Percentiles rank a stretch among this genome's conserved stretches.
Conservation (phyloP, 37 sponge, comb jelly and placozoan genomes). For the Aplysina aerophoba region DNA sequence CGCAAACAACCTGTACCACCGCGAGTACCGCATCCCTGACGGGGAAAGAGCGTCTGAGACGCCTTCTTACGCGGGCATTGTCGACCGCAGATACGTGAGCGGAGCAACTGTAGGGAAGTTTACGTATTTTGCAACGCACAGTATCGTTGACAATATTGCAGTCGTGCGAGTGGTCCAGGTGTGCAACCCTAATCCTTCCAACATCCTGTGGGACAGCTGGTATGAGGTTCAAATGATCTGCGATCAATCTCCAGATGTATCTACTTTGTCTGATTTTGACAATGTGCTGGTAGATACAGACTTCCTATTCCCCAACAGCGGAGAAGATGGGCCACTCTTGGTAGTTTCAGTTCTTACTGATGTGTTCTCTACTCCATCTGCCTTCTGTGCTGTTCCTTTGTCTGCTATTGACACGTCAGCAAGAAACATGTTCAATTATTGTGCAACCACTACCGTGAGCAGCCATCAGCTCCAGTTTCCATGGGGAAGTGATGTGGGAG, state of each 20-base stretch:
- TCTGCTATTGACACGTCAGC: neutral
- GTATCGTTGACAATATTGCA: neutral
- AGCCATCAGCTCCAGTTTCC: neutral
- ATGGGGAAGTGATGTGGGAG: neutral
- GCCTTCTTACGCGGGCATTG: too few species aligned
- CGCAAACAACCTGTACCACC: neutral
- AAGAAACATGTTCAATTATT: neutral
- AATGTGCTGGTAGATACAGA: neutral
- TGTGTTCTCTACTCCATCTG: too few species aligned
- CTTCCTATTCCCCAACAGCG: neutral
- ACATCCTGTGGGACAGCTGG: conserved; percentile 23
- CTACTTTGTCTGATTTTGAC: neutral
- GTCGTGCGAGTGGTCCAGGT: conserved; percentile 7
- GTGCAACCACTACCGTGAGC: neutral
- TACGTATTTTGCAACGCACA: neutral
- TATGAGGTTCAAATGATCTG: conserved; percentile 20
- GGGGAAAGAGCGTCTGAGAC: neutral
- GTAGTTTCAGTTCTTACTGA: neutral
- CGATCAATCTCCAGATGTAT: neutral
- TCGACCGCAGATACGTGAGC: neutral
- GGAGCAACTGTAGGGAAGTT: conserved; percentile 19
- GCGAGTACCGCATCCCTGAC: conserved; percentile 13
- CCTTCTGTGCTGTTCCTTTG: conserved; percentile 4
- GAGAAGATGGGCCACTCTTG: neutral
- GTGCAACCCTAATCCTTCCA: neutral